Conservation (phyloP, 2,888 invertebrate species). For the Drosophila gaucha region DNA sequence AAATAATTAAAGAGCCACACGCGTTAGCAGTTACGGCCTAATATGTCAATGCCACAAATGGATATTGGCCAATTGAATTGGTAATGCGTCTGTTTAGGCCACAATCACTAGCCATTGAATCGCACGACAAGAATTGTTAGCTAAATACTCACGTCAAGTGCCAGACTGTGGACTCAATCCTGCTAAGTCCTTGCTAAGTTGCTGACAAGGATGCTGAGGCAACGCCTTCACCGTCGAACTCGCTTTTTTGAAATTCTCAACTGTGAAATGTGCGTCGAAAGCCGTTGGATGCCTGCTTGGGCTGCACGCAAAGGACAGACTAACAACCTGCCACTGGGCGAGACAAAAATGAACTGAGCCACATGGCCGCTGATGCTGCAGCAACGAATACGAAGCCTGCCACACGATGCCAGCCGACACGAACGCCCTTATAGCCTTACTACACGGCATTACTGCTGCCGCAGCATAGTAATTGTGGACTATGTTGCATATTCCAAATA, state of each 20-base stretch:
- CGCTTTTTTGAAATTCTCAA: conserved; percentile 55
- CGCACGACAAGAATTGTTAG: too few species aligned
- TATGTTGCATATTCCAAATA: neutral
- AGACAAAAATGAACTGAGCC: conserved; percentile 63
- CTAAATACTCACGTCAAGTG: conserved; percentile 34
- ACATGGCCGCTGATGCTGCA: conserved; percentile 46
- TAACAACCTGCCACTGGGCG: conserved; percentile 68
- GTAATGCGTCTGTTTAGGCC: neutral
- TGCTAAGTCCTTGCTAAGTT: too few species aligned
- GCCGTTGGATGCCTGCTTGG: conserved; percentile 8
- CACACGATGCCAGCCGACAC: conserved; percentile 10
- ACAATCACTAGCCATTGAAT: neutral
- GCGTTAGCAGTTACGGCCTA: conserved; percentile 17
- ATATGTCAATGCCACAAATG: neutral
- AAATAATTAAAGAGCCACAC: conserved; percentile 38
- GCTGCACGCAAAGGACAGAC: conserved; percentile 11
- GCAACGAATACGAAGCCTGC: conserved; percentile 13
- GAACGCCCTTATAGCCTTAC: neutral
- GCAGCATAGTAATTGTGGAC: conserved; percentile 8
- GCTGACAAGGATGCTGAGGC: neutral
- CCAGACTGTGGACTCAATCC: neutral
- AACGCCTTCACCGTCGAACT: conserved; percentile 13
- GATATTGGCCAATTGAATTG: neutral
- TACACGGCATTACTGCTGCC: conserved; percentile 1
- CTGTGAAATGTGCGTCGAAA: conserved; percentile 36